Evolutionary conservation across 2,113 vertebrate genomes (phyloP).

Genomic region (Amphiprion ocellaris): DNA sequence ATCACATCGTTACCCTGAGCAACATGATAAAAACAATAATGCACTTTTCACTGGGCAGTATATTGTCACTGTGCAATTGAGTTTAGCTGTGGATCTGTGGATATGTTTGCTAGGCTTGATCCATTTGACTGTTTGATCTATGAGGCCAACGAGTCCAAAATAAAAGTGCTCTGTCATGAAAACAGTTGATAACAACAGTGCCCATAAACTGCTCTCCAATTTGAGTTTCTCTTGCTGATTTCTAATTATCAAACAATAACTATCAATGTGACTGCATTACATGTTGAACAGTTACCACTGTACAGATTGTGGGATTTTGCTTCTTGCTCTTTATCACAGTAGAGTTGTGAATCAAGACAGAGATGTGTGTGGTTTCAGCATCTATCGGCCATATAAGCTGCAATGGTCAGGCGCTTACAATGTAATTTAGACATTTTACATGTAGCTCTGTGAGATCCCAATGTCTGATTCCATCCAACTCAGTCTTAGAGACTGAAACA

Average conservation of each 20-base stretch:
- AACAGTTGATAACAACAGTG: constrained; percentile 74
- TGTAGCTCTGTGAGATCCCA: constrained; percentile 63
- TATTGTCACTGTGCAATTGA: constrained; percentile 92
- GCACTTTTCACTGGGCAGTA: constrained; percentile 96
- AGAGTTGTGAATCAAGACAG: constrained; percentile 79
- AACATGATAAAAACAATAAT: constrained; percentile 97
- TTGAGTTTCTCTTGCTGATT: constrained; percentile 48
- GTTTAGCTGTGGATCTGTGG: constrained; percentile 73
- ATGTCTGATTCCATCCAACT: constrained; percentile 67
- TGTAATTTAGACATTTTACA: constrained; percentile 64
- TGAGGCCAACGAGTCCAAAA: constrained; percentile 58
- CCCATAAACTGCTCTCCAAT: constrained; percentile 62
- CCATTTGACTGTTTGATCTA: constrained; percentile 52
- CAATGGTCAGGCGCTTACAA: constrained; percentile 52
- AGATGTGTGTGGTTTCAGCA: constrained; percentile 86
- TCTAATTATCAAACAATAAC: constrained; percentile 46
- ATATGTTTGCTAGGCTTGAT: constrained; percentile 59
- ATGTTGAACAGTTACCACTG: constrained; percentile 96
- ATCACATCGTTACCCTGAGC: constrained; percentile 97
- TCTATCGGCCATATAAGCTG: constrained; percentile 89
- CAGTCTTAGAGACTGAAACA: constrained; percentile 73
- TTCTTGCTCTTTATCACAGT: constrained; percentile 86
- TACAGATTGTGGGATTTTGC: constrained; percentile 86
- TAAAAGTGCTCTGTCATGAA: constrained; percentile 75
- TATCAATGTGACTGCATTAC: constrained; percentile 80